Percentiles rank a stretch among this genome's conserved stretches.
phyloP scores from a whole-genome alignment of 2,888 invertebrate genomes.

The Aleiodes alternator region DNA sequence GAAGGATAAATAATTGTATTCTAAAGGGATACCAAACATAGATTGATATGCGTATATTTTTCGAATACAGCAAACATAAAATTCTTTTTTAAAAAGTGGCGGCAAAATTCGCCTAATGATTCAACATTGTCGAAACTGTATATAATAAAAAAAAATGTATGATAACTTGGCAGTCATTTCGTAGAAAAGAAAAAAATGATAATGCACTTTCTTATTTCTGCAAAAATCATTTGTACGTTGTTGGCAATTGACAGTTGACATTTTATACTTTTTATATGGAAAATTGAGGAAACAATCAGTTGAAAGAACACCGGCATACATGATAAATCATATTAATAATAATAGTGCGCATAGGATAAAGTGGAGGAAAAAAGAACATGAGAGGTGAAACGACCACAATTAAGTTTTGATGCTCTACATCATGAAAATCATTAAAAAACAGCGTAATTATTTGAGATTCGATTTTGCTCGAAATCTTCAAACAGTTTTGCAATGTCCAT shows the following conservation, averaged over 20 bases:
- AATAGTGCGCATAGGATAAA: constrained; percentile 30
- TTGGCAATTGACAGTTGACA: no score
- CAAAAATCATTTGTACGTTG: no score
- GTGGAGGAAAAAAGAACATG: no score
- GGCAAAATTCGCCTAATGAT: neutral
- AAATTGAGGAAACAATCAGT: constrained; percentile 3
- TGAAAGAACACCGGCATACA: constrained; percentile 4
- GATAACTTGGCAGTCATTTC: constrained; percentile 9
- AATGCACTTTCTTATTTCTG: neutral
- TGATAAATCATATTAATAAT: constrained; percentile 17
- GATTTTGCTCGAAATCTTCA: no score
- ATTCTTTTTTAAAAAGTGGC: constrained; percentile 6
- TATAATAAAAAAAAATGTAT: constrained; percentile 20
- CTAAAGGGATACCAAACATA: neutral
- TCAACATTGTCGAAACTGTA: constrained; percentile 43
- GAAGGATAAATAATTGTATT: neutral
- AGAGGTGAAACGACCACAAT: no score
- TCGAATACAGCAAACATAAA: constrained; percentile 6
- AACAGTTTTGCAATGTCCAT: no score
- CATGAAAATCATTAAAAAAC: no score
- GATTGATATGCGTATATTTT: constrained; percentile 20
- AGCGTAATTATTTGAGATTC: no score
- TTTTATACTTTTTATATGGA: constrained; percentile 32
- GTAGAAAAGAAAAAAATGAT: neutral
- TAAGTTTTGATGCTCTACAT: no score